Evolutionary conservation across 2,113 vertebrate species (phyloP), one percentile per base, ranked within the genome.

Genomic region (Gopherus evgoodei): DNA sequence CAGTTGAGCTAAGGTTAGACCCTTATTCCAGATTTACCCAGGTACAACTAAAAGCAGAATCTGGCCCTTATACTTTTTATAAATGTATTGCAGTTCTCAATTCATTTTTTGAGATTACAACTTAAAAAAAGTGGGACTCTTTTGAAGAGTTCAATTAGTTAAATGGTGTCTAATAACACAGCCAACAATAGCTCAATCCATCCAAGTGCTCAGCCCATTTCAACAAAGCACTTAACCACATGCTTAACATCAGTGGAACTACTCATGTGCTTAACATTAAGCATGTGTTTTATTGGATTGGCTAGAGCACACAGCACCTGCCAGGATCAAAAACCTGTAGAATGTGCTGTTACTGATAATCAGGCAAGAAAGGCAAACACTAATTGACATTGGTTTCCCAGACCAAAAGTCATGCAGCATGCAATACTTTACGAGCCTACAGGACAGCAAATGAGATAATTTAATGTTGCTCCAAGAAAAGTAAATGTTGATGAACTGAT

Each of bases 211-310:
- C 79, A 85, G 95, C 87, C 89, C 93, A 75, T 88, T 93, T 97
- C 96, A 96, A 91, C 96, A 97, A 96, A 78, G 93, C 92, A 94
- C 91, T 96, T 97, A 95, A 95, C 86, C 88, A 92, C 86, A 89
- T 0, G 80, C 96, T 94, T 94, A 97, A 95, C 86, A 96, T 88
- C 93, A 95, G 44, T 90, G 81, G 62, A 78, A 82, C 44, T 89
- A 85, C 84, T 96, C 85, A 89, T 4, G 10, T 91, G 88, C 92
- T 96, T 95, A 97, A 96, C 88, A 49, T 85, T 88, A 95, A 96
- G 90, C 97, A 96, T 90, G 81, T 94, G 91, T 90, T 93, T 95
- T 95, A 94, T 24, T 69, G 69, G 81, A 85, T 57, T 38, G 27
- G n/a, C 90, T 62, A 81, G 2, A 57, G 83, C 13, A 49, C 47